phyloP scores from a whole-genome alignment of 1,140 invertebrate species.

The Copidosoma floridanum region DNA sequence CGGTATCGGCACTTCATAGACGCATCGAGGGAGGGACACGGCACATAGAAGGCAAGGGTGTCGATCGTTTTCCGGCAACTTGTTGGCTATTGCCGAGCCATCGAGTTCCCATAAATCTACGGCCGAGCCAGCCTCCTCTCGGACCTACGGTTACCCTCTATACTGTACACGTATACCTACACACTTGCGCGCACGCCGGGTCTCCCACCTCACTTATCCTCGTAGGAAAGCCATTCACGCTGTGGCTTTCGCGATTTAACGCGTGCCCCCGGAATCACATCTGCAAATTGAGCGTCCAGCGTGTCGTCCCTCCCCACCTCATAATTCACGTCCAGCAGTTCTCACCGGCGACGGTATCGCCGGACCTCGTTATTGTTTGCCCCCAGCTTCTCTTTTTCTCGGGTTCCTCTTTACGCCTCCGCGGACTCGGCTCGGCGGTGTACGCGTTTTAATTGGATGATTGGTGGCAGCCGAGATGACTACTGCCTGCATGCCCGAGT shows the following conservation, averaged over 20 bases:
- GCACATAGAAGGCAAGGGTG: not conserved
- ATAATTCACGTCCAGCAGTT: conserved; percentile 49
- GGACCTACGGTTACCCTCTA: conserved; percentile 5
- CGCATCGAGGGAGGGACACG: conserved; percentile 5
- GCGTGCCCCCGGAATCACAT: too few species aligned
- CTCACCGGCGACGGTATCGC: conserved; percentile 27
- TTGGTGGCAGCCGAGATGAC: too few species aligned
- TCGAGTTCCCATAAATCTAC: conserved; percentile 53
- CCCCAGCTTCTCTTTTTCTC: not conserved
- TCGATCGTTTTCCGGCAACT: conserved; percentile 53
- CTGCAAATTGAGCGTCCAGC: conserved; percentile 59
- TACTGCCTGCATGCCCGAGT: too few species aligned
- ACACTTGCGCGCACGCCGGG: not conserved
- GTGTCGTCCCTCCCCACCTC: conserved; percentile 48
- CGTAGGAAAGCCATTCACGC: conserved; percentile 54
- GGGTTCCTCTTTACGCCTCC: not conserved
- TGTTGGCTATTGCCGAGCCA: conserved; percentile 53
- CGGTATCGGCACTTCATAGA: conserved; percentile 21
- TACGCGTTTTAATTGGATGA: too few species aligned
- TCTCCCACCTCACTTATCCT: conserved; percentile 7
- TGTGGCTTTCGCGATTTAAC: conserved; percentile 55
- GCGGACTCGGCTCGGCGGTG: not conserved
- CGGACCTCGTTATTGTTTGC: not conserved
- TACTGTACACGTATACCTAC: not conserved
- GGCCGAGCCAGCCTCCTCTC: not conserved